phyloP scores from a whole-genome alignment of 23 tunicate genomes.

The Oikopleura dioica region DNA sequence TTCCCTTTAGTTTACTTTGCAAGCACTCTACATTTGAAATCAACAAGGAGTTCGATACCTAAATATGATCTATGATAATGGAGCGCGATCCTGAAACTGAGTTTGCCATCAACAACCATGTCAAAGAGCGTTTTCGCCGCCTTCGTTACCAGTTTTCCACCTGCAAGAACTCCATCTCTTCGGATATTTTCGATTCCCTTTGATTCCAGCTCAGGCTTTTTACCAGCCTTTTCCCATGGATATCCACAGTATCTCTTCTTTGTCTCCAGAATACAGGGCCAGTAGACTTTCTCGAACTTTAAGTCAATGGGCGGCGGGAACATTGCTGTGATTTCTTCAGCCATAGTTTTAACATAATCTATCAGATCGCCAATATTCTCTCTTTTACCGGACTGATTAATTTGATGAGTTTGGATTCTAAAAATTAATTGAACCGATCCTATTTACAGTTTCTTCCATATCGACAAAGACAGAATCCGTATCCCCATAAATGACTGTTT shows the following conservation, averaged over 20 bases:
- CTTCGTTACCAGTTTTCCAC: constrained; percentile 35
- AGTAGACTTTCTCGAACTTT: constrained; percentile 67
- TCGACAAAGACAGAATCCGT: constrained; percentile 80
- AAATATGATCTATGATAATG: too few relatives aligned
- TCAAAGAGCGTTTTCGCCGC: constrained; percentile 30
- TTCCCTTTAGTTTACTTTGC: too few relatives aligned
- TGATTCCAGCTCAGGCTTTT: constrained; percentile 70
- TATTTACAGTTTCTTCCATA: constrained; percentile 16
- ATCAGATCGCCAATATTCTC: too few relatives aligned
- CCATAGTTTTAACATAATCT: constrained; percentile 37
- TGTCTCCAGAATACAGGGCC: constrained; percentile 70
- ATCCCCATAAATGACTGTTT: constrained; percentile 91
- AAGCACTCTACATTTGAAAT: too few relatives aligned
- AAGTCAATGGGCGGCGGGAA: constrained; percentile 55
- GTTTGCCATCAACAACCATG: too few relatives aligned
- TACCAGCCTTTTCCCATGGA: constrained; percentile 47
- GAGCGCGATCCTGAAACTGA: too few relatives aligned
- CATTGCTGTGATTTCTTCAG: constrained; percentile 27
- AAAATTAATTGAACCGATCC: constrained; percentile 31
- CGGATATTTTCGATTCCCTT: constrained; percentile 85
- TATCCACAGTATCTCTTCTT: constrained; percentile 81
- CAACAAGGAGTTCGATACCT: too few relatives aligned
- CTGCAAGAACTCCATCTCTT: constrained; percentile 64
- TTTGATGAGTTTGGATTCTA: too few relatives aligned
- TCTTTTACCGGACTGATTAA: too few relatives aligned